Evolutionary conservation across 2,888 invertebrate species (phyloP).

Genomic region (Choristoneura rosaceana): DNA sequence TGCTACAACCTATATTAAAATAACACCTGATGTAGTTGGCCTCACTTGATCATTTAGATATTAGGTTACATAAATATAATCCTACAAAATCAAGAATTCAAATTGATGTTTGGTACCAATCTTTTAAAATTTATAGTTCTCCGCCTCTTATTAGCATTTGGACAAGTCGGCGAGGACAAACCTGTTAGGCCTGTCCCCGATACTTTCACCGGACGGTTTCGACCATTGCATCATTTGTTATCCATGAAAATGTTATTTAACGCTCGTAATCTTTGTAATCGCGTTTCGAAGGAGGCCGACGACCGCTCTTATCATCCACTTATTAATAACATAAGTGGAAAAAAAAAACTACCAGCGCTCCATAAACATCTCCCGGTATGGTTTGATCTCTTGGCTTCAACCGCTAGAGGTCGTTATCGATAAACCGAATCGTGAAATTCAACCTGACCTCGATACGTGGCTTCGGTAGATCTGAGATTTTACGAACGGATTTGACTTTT

Average conservation of each 20-base stretch:
- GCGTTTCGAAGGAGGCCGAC: constrained; percentile 33
- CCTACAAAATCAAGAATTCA: not conserved
- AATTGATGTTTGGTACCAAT: constrained; percentile 12
- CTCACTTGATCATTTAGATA: not conserved
- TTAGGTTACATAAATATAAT: not conserved
- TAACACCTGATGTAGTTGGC: not conserved
- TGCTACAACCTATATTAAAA: not conserved
- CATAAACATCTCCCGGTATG: constrained; percentile 24
- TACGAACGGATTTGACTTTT: constrained; percentile 51
- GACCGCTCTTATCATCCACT: constrained; percentile 42
- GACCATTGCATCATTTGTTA: constrained; percentile 52
- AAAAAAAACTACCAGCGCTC: constrained; percentile 13
- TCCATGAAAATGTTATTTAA: constrained; percentile 52
- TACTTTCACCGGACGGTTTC: constrained; percentile 59
- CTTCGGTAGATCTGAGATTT: constrained; percentile 49
- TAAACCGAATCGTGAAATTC: constrained; percentile 47
- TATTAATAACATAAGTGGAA: constrained; percentile 22
- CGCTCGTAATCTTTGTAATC: constrained; percentile 37
- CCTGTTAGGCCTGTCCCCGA: constrained; percentile 51
- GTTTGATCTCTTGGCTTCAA: constrained; percentile 26
- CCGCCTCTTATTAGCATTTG: constrained; percentile 29
- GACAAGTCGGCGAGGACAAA: constrained; percentile 42
- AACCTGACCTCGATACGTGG: constrained; percentile 49
- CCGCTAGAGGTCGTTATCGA: constrained; percentile 17
- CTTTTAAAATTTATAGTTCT: constrained; percentile 12